Conservation (phyloP, 1,140 invertebrate genomes). For the Drosophila azteca region DNA sequence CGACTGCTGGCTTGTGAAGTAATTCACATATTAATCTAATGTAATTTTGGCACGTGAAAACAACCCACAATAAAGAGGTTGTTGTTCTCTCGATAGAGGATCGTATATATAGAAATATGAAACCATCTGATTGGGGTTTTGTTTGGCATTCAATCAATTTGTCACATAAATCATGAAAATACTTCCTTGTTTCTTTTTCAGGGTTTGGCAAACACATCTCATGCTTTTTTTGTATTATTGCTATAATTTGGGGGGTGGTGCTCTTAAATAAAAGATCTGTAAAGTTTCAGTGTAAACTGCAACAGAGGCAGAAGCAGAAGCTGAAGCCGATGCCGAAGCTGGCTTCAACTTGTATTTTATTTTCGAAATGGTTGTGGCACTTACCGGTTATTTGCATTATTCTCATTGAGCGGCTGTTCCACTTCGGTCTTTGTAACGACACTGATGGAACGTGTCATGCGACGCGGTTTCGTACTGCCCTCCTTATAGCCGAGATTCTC, state of each 20-base stretch:
- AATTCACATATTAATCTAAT: constrained; percentile 1
- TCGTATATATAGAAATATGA: constrained; percentile 11
- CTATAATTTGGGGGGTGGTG: too few species aligned
- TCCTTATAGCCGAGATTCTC: constrained; percentile 84
- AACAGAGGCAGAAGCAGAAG: constrained; percentile 10
- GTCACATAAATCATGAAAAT: constrained; percentile 28
- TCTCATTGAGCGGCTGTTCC: constrained; percentile 80
- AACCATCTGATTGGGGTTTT: neutral
- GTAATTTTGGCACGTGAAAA: neutral
- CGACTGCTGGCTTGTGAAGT: neutral
- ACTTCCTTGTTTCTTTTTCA: constrained; percentile 28
- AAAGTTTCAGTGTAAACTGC: constrained; percentile 10
- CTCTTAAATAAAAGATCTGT: too few species aligned
- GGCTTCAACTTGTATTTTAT: too few species aligned
- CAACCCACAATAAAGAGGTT: constrained; percentile 1
- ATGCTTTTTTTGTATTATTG: constrained; percentile 5
- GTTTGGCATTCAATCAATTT: constrained; percentile 1
- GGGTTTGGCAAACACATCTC: constrained; percentile 32
- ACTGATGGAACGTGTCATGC: constrained; percentile 82
- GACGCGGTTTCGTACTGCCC: constrained; percentile 80
- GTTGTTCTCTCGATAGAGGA: neutral
- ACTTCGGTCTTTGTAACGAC: constrained; percentile 83
- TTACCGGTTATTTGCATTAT: constrained; percentile 83
- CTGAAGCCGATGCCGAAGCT: too few species aligned
- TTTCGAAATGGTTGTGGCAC: constrained; percentile 36